Base-by-base conservation (phyloP, 2,888 invertebrate genomes). In the Tubulanus polymorphus region DNA sequence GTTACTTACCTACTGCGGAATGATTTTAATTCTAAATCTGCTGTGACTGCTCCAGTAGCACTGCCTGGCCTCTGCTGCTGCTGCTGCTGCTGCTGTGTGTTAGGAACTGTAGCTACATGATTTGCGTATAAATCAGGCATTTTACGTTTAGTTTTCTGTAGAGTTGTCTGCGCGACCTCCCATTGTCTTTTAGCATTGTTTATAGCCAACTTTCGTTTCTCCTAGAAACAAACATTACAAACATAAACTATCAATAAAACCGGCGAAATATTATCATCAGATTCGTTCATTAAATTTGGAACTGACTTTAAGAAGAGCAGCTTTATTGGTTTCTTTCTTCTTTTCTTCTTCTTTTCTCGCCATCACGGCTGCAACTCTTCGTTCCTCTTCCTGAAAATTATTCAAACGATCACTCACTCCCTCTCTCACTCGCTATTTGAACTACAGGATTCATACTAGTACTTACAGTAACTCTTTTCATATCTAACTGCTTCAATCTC, bases 311-410 rank as follows among this genome's bases (percentile, higher is more conserved):
- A 76, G 66, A 3, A 73, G 63, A 12, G 73, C 70, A 30, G 72
- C 62, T 55, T 75, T 75, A 57, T 69, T 73, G 53, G 66, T 62
- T 52, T 77, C 75, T 57, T 70, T 65, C 54, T 68, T 72, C 62
- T 73, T 76, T 49, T 78, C 76, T 51, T 76, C 76, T 49, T 78
- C 77, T 59, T 75, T 78, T 3, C 73, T 58, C 3, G 73, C 74
- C 72, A 74, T 73, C 6, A 73, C 71, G 20, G 70, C 58, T 1
- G 77, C 76, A 30, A 74, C 68, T 52, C 76, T 61, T 32, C 74
- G 59, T 56, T 78, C 78, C 52, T 79, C 78, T 55, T 79, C 77
- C 76, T 76, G 63, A 23, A 51, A 48, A 26, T 5, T n/a, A n/a
- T n/a, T 20, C 3, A 23, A 48, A 10, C 3, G 8, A 48, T 48